These are phyloP conservation scores for Nibea albiflora DNA, from an alignment of 2,113 vertebrate species.

Conservation along the genomic window DNA sequence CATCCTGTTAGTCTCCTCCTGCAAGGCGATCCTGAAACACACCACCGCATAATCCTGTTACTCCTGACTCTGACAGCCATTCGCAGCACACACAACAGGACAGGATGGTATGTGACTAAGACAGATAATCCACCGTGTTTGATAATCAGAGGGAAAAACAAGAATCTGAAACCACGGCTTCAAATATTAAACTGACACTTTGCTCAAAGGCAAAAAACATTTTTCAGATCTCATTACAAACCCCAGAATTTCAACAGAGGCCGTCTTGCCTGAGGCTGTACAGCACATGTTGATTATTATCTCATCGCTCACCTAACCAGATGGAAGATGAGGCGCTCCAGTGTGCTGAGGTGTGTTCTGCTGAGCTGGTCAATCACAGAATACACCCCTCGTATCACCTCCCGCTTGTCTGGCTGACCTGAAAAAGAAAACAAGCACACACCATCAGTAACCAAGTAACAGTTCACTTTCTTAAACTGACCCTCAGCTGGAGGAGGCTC, in stretches of 20 bases:
- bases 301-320: constrained; percentile 89
- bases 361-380: constrained; percentile 97
- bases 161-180: constrained; percentile 9
- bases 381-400: constrained; percentile 92
- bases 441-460: background rate
- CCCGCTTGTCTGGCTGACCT: constrained; percentile 95
- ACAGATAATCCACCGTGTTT: background rate
- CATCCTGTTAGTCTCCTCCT: constrained; percentile 99
- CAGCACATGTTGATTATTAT: background rate
- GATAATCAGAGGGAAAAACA: background rate
- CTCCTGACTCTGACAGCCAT: background rate
- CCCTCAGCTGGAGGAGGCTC: background rate
- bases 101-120: background rate
- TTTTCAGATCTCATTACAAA: constrained; percentile 9
- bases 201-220: background rate
- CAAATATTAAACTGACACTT: background rate
- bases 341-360: constrained; percentile 93
- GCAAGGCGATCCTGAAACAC: constrained; percentile 91
- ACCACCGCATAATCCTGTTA: constrained; percentile 6
- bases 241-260: background rate
- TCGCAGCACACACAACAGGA: background rate
- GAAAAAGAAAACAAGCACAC: constrained; percentile 16
- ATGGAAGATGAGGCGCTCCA: constrained; percentile 97
- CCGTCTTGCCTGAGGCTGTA: background rate
- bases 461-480: background rate